Base-by-base conservation (phyloP, 1,140 invertebrate species). In the Ooceraea biroi region DNA sequence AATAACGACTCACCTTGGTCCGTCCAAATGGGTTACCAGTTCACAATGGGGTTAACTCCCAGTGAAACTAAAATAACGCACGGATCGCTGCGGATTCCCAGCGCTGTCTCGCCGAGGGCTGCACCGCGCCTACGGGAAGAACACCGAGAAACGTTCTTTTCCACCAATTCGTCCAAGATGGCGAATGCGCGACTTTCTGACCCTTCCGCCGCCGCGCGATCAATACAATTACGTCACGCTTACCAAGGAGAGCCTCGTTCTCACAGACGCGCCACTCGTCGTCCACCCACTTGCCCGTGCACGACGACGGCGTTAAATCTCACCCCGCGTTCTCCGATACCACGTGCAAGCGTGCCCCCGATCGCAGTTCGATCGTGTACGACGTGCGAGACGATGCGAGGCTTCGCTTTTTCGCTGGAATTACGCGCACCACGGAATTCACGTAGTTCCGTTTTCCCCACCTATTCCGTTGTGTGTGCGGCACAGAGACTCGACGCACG, bases 21-120 rank as follows among this genome's bases (percentile, higher is more conserved):
- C 96, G 96, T 96, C 95, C 96, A 95, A 95, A 96, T 96, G 95
- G 95, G 96, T 96, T 94, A 93, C 94, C 92, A 94, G 93, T 95
- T 95, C 94, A 95, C 93, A 95, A 96, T 94, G 94, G 94, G 94
- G 95, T 95, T 94, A 93, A 94, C 94, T 94, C 94, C 94, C 92
- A 93, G 92, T 93, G 89, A 93, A 93, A 93, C 88, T 93, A 94
- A 91, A 91, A 50, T 91, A 93, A 92, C 86, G 93, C 94, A 93
- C 93, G 94, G 95, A 96, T 96, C 94, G 92, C 91, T 93, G 91
- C 93, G 93, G 94, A 95, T 95, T 95, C 91, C 10, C 25, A 11
- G n/a, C 83, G 91, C 88, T 91, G 86, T 82, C n/a, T n/a, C n/a
- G n/a, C n/a, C 86, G 87, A 88, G 68, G 85, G 90, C 89, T 68